Conservation (phyloP, 2,113 vertebrate species). For the Zosterops japonicus region DNA sequence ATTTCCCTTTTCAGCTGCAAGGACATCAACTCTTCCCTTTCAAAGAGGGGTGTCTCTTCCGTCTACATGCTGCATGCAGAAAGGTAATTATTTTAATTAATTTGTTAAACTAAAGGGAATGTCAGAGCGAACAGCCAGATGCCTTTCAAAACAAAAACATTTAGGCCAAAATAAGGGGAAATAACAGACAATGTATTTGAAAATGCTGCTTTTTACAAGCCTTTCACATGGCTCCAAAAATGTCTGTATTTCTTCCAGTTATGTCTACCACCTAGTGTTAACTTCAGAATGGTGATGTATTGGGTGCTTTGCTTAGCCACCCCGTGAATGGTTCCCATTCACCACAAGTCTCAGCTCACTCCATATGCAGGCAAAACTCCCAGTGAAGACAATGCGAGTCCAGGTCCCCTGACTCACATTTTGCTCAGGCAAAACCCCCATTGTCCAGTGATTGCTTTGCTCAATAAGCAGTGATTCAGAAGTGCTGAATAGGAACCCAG, state of each 20-base stretch:
- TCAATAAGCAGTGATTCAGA: slow-evolving; percentile 40
- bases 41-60: not conserved
- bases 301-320: slow-evolving; percentile 9
- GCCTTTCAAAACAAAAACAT: slow-evolving; percentile 26
- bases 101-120: slow-evolving; percentile 35
- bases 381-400: slow-evolving; percentile 25
- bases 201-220: slow-evolving; percentile 22
- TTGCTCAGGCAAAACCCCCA: slow-evolving; percentile 36
- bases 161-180: slow-evolving; percentile 23
- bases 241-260: slow-evolving; percentile 58
- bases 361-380: slow-evolving; percentile 42
- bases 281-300: slow-evolving; percentile 47
- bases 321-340: slow-evolving; percentile 26
- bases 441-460: slow-evolving; percentile 23
- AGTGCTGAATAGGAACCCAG: slow-evolving; percentile 13
- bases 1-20: not conserved
- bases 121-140: not conserved
- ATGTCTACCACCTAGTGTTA: slow-evolving; percentile 57
- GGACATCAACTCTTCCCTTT: not conserved
- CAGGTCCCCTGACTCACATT: slow-evolving; percentile 56
- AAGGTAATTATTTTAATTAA: slow-evolving; percentile 40
- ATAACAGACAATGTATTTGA: slow-evolving; percentile 29
- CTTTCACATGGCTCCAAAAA: slow-evolving; percentile 55
- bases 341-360: slow-evolving; percentile 28
- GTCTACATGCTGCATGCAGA: not conserved